Conservation (phyloP, 2,888 invertebrate genomes). For the Mechanitis mazaeus region DNA sequence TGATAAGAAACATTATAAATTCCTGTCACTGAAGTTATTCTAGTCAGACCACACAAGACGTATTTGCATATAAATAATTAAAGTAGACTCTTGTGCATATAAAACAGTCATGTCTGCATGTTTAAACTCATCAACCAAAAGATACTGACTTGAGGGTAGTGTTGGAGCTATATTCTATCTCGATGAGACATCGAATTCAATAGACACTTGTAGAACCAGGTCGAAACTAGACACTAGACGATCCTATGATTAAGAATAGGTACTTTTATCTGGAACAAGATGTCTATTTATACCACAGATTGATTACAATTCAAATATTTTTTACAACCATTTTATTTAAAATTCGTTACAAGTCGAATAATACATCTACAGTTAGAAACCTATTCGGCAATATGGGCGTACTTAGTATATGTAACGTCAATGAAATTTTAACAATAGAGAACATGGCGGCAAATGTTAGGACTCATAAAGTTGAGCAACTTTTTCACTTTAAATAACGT, state of each 20-base stretch:
- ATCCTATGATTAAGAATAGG: constrained; percentile 13
- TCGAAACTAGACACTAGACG: constrained; percentile 16
- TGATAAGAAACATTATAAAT: too few relatives aligned
- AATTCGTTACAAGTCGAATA: constrained; percentile 19
- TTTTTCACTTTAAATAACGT: background rate
- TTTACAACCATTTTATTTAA: background rate
- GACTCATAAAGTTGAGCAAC: constrained; percentile 1
- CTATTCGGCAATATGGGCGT: constrained; percentile 24
- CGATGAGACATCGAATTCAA: constrained; percentile 19
- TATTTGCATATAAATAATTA: constrained; percentile 8
- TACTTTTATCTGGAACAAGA: background rate
- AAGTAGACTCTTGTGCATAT: constrained; percentile 9
- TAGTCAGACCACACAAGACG: constrained; percentile 1
- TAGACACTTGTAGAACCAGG: constrained; percentile 23
- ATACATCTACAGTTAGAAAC: constrained; percentile 16
- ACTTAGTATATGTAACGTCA: constrained; percentile 17
- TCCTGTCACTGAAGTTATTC: background rate
- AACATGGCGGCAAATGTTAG: constrained; percentile 9
- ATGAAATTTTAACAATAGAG: constrained; percentile 22
- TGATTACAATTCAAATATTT: background rate
- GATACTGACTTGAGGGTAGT: constrained; percentile 4
- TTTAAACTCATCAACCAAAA: constrained; percentile 6
- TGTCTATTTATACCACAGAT: background rate
- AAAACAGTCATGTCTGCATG: constrained; percentile 10
- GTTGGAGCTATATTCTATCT: constrained; percentile 13